Percentiles rank a stretch among this genome's conserved stretches.
Conservation (phyloP, 1,140 invertebrate species). For the Drosophila fuyamai region DNA sequence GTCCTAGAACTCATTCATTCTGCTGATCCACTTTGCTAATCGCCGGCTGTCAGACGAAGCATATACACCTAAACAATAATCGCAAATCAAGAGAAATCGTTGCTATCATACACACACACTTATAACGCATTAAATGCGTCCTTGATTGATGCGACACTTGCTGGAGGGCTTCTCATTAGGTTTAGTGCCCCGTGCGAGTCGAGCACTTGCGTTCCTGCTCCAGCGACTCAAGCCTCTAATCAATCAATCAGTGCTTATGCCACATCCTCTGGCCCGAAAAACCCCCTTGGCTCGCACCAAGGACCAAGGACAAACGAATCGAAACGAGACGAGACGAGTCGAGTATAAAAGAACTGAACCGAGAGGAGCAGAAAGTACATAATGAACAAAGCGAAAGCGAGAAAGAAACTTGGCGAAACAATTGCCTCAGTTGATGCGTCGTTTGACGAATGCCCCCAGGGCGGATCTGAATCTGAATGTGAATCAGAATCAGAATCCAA, state of each 20-base stretch:
- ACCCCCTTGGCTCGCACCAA: neutral
- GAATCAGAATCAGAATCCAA: conserved; percentile 43
- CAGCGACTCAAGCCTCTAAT: conserved; percentile 66
- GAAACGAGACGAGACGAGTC: conserved; percentile 16
- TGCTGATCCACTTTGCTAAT: conserved; percentile 76
- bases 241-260: conserved; percentile 82
- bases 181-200: conserved; percentile 57
- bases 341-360: conserved; percentile 25
- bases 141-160: conserved; percentile 83
- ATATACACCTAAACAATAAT: conserved; percentile 74
- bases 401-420: conserved; percentile 74
- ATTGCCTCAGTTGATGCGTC: conserved; percentile 70
- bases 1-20: conserved; percentile 64
- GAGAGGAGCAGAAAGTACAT: conserved; percentile 47
- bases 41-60: conserved; percentile 63
- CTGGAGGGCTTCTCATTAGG: conserved; percentile 80
- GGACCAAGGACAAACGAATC: conserved; percentile 51
- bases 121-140: conserved; percentile 78
- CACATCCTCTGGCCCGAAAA: conserved; percentile 8
- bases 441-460: conserved; percentile 74
- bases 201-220: conserved; percentile 20
- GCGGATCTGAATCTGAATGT: conserved; percentile 53
- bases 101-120: conserved; percentile 51
- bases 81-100: conserved; percentile 77
- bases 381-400: conserved; percentile 64